A percentile compares a stretch with the other conserved stretches of the same genome.
Evolutionary conservation across 2,888 invertebrate species (phyloP).

Genomic region (Pherbina coryleti): DNA sequence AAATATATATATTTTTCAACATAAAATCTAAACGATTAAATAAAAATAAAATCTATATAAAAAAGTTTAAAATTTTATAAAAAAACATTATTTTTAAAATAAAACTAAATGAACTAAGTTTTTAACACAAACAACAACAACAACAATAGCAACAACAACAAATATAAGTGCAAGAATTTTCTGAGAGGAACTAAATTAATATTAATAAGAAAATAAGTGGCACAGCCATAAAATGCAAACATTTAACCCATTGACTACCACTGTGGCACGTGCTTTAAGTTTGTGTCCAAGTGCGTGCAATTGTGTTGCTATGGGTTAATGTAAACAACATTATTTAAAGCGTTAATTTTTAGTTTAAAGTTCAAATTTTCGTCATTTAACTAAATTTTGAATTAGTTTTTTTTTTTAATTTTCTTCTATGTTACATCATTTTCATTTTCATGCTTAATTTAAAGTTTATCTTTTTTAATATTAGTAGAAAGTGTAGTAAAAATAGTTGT

Average conservation of each 20-base stretch:
- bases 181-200: not conserved
- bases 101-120: too few relatives aligned
- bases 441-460: too few relatives aligned
- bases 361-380: not conserved
- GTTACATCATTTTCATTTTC: too few relatives aligned
- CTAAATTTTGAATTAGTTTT: not conserved
- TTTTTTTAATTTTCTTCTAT: not conserved
- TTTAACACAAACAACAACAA: not conserved
- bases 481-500: not conserved
- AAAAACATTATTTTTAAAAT: too few relatives aligned
- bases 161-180: constrained; percentile 6
- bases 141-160: not conserved
- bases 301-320: not conserved
- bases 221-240: not conserved
- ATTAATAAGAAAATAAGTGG: constrained; percentile 1
- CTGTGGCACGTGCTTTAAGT: not conserved
- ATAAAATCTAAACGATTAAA: not conserved
- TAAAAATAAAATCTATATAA: not conserved
- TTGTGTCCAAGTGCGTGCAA: not conserved
- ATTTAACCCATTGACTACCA: not conserved
- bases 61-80: not conserved
- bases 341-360: not conserved
- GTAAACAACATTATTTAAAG: not conserved
- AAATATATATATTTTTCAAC: not conserved
- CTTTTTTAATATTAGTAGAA: not conserved